These are phyloP conservation scores for Drosophila simulans DNA, from an alignment of 1,140 invertebrate species.

Conservation along the genomic window DNA sequence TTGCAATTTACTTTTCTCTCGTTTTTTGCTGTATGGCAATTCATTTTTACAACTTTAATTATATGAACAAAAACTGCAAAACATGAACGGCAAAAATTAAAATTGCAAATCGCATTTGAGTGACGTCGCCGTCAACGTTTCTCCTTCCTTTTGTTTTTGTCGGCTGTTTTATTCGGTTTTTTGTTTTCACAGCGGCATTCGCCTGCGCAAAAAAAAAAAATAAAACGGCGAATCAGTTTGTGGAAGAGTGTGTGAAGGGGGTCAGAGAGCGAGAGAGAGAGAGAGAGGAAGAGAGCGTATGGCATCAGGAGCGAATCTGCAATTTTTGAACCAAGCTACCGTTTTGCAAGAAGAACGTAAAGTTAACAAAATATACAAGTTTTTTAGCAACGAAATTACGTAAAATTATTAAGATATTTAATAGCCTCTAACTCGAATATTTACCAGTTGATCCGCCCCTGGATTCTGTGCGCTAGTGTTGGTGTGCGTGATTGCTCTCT, in stretches of 20 bases:
- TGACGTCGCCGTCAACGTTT: conserved; percentile 39
- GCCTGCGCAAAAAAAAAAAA: conserved; percentile 53
- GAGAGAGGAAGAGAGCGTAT: too few species aligned
- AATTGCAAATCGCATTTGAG: conserved; percentile 71
- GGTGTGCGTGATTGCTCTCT: conserved; percentile 15
- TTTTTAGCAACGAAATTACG: too few species aligned
- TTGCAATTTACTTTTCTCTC: conserved; percentile 62
- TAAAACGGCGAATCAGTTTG: not conserved
- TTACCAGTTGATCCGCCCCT: not conserved
- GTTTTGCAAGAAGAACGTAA: too few species aligned
- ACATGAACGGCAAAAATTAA: conserved; percentile 59
- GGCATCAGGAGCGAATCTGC: conserved; percentile 3
- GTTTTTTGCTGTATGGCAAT: conserved; percentile 34
- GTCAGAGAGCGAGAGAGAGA: not conserved
- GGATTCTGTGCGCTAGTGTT: conserved; percentile 2
- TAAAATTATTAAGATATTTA: not conserved
- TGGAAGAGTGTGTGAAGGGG: not conserved
- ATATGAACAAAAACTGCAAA: conserved; percentile 54
- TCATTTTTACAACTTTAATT: conserved; percentile 76
- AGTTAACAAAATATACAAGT: too few species aligned
- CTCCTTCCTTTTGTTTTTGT: conserved; percentile 72
- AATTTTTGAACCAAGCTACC: too few species aligned
- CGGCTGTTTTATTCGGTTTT: conserved; percentile 80
- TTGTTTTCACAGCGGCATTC: conserved; percentile 81
- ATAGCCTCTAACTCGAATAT: too few species aligned